Evolutionary conservation across 2,113 vertebrate species (phyloP), one percentile per base, ranked within the genome.

Genomic region (Eulemur macaco): DNA sequence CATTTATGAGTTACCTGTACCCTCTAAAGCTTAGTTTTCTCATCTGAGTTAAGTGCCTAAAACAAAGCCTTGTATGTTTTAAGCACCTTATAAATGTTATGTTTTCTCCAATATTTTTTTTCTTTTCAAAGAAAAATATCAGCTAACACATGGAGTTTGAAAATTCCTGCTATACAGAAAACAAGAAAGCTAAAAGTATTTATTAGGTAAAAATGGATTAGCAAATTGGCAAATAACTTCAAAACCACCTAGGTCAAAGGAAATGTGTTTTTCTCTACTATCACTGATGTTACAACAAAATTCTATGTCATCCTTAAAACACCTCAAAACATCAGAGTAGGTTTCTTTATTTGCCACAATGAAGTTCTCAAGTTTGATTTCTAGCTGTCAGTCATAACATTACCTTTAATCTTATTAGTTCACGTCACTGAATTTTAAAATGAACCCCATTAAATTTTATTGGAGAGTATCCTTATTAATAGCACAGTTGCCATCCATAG

Each of bases 341-440:
- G 1, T 3, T 80, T 60, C 15, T 91, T 64, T 69, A 69, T 60
- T 94, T 89, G 11, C 21, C 52, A 77, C 9, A 63, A 3, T 37
- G 47, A 87, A 2, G 7, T 73, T 95, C 91, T 89, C 81, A n/a
- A 39, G 20, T 52, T 92, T 82, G 64, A 94, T 74, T 90, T 95
- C 21, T 58, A 81, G 29, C 14, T 93, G 11, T 80, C 37, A 85
- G 42, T 96, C 73, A 83, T 69, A 94, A 90, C 83, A 9, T 3
- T 89, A 52, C 18, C 31, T 91, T 89, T 93, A 93, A 91, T 81
- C 45, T 77, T 94, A 91, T 37, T 42, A 45, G 14, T 52, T 95
- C 23, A 23, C 80, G 29, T 73, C 39, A 89, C 12, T 84, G 27
- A 90, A 84, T 87, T 86, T 90, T 97, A n/a, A 90, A 45, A 88